Evolutionary conservation across 2,113 vertebrate genomes (phyloP).

Genomic region (Parus major): DNA sequence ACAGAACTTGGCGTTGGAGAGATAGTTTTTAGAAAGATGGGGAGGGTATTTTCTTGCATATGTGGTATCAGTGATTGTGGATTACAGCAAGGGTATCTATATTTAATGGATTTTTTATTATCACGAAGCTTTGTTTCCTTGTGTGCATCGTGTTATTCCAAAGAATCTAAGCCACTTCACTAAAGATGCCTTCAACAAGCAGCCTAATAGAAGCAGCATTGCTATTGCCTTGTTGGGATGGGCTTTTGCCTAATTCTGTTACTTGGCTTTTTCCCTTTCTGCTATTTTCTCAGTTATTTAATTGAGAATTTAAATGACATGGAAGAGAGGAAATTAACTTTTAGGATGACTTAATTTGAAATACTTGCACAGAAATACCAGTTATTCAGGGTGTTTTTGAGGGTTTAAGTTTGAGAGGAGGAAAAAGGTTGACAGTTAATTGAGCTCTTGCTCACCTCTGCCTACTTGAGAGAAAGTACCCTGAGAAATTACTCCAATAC

Average conservation of each 20-base stretch:
- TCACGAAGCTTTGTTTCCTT: background rate
- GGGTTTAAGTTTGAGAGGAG: background rate
- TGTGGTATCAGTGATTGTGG: background rate
- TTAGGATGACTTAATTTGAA: background rate
- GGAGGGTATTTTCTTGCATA: background rate
- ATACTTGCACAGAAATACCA: background rate
- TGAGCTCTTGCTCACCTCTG: background rate
- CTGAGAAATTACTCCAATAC: background rate
- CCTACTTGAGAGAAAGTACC: background rate
- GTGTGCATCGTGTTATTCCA: background rate
- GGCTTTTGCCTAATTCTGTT: background rate
- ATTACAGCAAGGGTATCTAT: background rate
- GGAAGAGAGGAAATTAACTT: slow-evolving; percentile 2
- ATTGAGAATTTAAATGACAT: background rate
- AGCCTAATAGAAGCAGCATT: background rate
- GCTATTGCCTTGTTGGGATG: background rate
- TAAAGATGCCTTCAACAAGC: background rate
- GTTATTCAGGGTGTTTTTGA: background rate
- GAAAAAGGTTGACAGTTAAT: background rate
- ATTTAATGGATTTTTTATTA: background rate
- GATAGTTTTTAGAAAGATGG: background rate
- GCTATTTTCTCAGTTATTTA: slow-evolving; percentile 4
- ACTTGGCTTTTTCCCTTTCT: background rate
- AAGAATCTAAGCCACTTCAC: background rate
- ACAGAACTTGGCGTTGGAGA: background rate